A percentile compares a stretch with the other conserved stretches of the same genome.
These are phyloP conservation scores for Chironomus tepperi DNA, from an alignment of 1,140 invertebrate species.

Conservation along the genomic window DNA sequence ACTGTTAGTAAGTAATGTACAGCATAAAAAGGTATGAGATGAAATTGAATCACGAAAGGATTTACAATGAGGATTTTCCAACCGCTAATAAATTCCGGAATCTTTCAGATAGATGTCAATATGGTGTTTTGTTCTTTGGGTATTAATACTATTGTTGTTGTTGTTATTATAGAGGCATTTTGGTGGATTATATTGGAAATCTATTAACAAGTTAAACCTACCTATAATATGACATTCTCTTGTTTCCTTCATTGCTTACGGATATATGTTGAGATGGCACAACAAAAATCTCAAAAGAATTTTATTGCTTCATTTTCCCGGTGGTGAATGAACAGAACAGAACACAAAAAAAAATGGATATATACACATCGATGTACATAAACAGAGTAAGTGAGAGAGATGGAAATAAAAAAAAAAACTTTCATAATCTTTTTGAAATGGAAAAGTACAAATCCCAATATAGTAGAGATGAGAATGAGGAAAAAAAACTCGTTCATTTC, in stretches of 20 bases:
- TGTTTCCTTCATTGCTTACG: background rate
- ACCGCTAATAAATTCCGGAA: slow-evolving; percentile 20
- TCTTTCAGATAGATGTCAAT: slow-evolving; percentile 13
- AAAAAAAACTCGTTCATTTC: background rate
- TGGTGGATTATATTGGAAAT: background rate
- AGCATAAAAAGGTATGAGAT: background rate
- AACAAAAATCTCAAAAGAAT: slow-evolving; percentile 7
- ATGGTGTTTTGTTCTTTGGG: background rate
- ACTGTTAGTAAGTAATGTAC: too few species aligned
- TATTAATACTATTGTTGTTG: background rate
- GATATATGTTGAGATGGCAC: background rate
- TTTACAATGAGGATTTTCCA: background rate
- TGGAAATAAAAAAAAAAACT: background rate
- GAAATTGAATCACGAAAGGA: slow-evolving; percentile 22
- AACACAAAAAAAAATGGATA: background rate
- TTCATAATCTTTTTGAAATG: slow-evolving; percentile 14
- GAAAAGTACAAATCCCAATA: slow-evolving; percentile 8
- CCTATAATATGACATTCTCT: background rate
- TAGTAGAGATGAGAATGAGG: background rate
- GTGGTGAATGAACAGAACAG: background rate
- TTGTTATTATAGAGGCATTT: background rate
- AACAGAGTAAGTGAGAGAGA: background rate
- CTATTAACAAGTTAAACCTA: slow-evolving; percentile 14
- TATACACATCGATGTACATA: too few species aligned
- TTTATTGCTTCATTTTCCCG: slow-evolving; percentile 7